Conservation (phyloP, 1,140 invertebrate genomes). For the Platyura marginata region DNA sequence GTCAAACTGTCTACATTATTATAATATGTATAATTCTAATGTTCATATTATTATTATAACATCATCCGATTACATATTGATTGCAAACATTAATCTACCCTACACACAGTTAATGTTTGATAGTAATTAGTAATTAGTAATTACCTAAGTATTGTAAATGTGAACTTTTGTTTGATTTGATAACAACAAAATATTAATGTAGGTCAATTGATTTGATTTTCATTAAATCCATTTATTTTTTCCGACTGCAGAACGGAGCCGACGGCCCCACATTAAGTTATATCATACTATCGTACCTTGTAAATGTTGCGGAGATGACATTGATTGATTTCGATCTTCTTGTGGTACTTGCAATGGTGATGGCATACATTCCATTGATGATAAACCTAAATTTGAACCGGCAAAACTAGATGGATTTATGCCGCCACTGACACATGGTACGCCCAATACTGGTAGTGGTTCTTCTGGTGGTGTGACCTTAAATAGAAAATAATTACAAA, state of each 20-base stretch:
- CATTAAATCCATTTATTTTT: conserved; percentile 8
- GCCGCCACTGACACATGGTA: conserved; percentile 29
- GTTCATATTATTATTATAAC: background rate
- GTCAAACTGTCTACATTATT: background rate
- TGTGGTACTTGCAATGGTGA: conserved; percentile 11
- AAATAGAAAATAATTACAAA: background rate
- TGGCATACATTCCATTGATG: conserved; percentile 4
- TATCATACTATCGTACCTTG: conserved; percentile 86
- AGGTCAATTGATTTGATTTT: background rate
- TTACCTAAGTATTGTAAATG: no score
- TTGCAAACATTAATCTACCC: background rate
- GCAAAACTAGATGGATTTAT: conserved; percentile 21
- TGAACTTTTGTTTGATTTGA: no score
- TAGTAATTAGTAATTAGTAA: background rate
- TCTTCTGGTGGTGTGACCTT: conserved; percentile 50
- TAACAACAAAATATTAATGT: no score
- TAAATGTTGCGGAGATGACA: conserved; percentile 42
- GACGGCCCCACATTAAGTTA: conserved; percentile 74
- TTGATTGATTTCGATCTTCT: conserved; percentile 12
- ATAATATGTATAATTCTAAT: background rate
- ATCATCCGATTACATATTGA: background rate
- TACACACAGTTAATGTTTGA: background rate
- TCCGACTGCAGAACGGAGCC: conserved; percentile 27
- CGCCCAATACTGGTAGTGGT: conserved; percentile 28
- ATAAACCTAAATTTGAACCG: conserved; percentile 8